phyloP scores from a whole-genome alignment of 2,888 invertebrate genomes.

The Acanthacorydalis orientalis region DNA sequence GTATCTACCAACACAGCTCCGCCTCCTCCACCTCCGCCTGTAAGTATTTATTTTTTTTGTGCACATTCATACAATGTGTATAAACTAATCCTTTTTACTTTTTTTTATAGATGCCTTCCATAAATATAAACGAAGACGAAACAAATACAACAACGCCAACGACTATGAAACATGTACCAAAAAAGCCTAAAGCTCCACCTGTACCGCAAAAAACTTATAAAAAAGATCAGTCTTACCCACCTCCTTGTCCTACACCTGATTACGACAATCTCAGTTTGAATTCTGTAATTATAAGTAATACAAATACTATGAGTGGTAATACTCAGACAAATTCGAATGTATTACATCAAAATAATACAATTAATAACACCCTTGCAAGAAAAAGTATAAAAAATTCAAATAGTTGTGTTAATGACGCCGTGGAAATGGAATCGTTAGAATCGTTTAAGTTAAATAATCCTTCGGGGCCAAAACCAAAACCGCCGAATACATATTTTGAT shows the following conservation, averaged over 20 bases:
- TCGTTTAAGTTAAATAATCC: conserved; percentile 55
- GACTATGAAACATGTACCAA: conserved; percentile 11
- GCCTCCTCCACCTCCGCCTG: conserved; percentile 8
- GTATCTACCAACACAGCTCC: background rate
- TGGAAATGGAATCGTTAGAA: conserved; percentile 60
- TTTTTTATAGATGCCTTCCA: conserved; percentile 9
- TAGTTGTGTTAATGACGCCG: conserved; percentile 30
- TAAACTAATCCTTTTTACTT: conserved; percentile 13
- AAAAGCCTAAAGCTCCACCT: conserved; percentile 15
- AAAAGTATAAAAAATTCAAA: conserved; percentile 5
- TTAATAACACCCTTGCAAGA: too few relatives aligned
- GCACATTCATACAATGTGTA: conserved; percentile 5
- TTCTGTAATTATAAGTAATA: conserved; percentile 11
- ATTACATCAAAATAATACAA: too few relatives aligned
- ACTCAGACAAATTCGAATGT: conserved; percentile 11
- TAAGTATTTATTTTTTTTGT: conserved; percentile 1
- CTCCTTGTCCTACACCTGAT: conserved; percentile 33
- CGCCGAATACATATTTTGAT: conserved; percentile 52
- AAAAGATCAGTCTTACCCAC: conserved; percentile 19
- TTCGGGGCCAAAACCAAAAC: conserved; percentile 39
- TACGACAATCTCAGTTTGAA: conserved; percentile 30
- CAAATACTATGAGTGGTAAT: conserved; percentile 1
- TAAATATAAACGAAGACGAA: conserved; percentile 8
- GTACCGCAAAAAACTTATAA: conserved; percentile 12
- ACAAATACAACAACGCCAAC: background rate